phyloP scores from a whole-genome alignment of 2,888 invertebrate genomes.

The Gisinianus flammeolus region DNA sequence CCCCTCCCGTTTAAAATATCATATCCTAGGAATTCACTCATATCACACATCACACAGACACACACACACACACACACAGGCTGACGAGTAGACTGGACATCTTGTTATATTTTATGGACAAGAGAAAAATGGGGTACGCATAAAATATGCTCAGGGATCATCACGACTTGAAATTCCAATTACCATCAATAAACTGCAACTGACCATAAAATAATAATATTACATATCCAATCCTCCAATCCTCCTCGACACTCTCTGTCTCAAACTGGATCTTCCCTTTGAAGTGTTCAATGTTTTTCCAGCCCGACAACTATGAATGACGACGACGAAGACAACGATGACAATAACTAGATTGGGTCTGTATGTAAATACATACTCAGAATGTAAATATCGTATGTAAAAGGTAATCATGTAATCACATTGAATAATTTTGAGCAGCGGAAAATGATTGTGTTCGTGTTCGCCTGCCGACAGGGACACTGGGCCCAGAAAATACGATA shows the following conservation, averaged over 20 bases:
- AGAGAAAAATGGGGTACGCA: background rate
- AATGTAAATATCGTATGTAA: too few relatives aligned
- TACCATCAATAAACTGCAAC: background rate
- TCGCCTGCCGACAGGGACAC: background rate
- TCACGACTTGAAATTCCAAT: constrained; percentile 9
- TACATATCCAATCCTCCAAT: background rate
- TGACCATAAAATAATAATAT: constrained; percentile 1
- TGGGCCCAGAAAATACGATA: background rate
- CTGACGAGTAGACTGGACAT: too few relatives aligned
- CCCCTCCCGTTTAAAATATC: background rate
- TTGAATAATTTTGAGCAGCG: constrained; percentile 18
- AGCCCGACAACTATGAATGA: too few relatives aligned
- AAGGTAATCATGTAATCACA: constrained; percentile 15
- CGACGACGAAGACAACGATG: too few relatives aligned
- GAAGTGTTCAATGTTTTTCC: too few relatives aligned
- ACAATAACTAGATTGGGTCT: too few relatives aligned
- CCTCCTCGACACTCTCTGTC: background rate
- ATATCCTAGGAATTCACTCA: background rate
- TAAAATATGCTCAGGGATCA: constrained; percentile 7
- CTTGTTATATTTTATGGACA: too few relatives aligned
- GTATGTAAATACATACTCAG: too few relatives aligned
- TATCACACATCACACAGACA: too few relatives aligned
- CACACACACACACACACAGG: too few relatives aligned
- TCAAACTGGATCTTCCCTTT: too few relatives aligned
- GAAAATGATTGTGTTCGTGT: constrained; percentile 8